Evolutionary conservation across 2,888 invertebrate genomes (phyloP).

Genomic region (Watsonalla binaria): DNA sequence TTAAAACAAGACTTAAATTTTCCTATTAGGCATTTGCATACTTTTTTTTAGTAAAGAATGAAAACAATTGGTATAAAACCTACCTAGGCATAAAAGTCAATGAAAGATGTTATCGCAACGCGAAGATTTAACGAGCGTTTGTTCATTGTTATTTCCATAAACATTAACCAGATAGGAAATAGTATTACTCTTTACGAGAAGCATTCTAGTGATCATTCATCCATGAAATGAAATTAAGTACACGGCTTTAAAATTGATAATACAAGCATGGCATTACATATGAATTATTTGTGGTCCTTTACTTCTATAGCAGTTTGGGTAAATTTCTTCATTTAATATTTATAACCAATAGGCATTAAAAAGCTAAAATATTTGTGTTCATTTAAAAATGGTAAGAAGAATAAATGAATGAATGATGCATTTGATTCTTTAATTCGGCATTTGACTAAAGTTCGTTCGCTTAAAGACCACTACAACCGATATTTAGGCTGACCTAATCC

Average conservation of each 20-base stretch:
- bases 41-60: not conserved
- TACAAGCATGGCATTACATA: slow-evolving; percentile 18
- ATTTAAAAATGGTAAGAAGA: no score
- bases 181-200: slow-evolving; percentile 16
- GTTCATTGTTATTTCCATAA: slow-evolving; percentile 55
- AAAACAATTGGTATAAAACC: not conserved
- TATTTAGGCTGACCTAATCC: no score
- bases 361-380: no score
- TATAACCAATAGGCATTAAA: not conserved
- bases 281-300: slow-evolving; percentile 11
- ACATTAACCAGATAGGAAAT: slow-evolving; percentile 34
- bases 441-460: no score
- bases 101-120: slow-evolving; percentile 25
- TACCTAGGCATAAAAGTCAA: not conserved
- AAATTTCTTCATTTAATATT: slow-evolving; percentile 11
- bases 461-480: no score
- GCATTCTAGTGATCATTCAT: slow-evolving; percentile 36
- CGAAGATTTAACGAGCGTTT: slow-evolving; percentile 53
- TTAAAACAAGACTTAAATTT: no score
- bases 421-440: no score
- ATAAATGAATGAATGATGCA: no score
- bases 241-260: slow-evolving; percentile 9
- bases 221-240: slow-evolving; percentile 44
- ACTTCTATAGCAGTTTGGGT: slow-evolving; percentile 23
- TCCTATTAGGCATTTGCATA: not conserved